Conservation (phyloP, 2,113 vertebrate species). For the Neolamprologus tretocephalus region DNA sequence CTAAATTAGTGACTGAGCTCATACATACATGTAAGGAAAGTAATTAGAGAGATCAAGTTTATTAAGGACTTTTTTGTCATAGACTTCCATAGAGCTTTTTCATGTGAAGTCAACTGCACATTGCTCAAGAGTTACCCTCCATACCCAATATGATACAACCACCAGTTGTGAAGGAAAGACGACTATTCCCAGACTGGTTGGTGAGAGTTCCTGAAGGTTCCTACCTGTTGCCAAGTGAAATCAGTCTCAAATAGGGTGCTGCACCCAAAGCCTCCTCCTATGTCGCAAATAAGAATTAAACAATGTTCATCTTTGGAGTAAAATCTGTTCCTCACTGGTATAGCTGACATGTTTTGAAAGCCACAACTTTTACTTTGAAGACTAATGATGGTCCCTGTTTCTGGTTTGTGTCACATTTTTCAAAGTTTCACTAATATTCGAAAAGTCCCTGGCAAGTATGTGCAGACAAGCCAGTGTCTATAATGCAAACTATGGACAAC, state of each 20-base stretch:
- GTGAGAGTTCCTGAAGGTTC: neutral
- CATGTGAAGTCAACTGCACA: neutral
- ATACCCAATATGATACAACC: neutral
- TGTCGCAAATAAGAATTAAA: neutral
- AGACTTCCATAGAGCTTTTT: neutral
- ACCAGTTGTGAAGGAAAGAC: neutral
- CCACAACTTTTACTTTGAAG: neutral
- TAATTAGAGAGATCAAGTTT: neutral
- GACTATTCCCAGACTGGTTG: neutral
- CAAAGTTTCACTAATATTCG: neutral
- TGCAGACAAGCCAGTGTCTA: neutral
- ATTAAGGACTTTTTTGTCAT: neutral
- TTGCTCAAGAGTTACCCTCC: neutral
- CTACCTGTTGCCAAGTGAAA: neutral
- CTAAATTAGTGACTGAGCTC: neutral
- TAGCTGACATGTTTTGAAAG: neutral
- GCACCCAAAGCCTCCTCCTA: neutral
- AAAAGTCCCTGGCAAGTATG: neutral
- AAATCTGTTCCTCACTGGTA: neutral
- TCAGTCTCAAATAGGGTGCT: neutral
- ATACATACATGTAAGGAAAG: neutral
- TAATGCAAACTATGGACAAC: neutral
- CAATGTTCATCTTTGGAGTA: neutral
- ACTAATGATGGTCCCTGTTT: neutral
- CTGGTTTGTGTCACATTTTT: neutral